phyloP scores from a whole-genome alignment of 2,888 invertebrate species.

The Trichopoda pennipes region DNA sequence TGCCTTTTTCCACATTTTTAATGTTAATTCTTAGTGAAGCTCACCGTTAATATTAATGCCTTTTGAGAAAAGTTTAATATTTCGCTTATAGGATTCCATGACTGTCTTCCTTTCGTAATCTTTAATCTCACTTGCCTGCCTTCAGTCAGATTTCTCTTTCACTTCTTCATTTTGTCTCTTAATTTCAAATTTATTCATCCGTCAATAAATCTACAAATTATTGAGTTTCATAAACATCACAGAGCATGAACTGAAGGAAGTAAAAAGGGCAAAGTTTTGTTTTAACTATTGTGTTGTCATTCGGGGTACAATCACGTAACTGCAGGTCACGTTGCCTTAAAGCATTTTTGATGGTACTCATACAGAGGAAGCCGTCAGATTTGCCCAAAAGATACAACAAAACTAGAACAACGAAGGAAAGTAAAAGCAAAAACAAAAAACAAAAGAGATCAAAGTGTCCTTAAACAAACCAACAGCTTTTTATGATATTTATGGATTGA shows the following conservation, averaged over 20 bases:
- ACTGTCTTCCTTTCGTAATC: no score
- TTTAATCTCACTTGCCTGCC: not conserved
- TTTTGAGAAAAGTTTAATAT: no score
- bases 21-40: no score
- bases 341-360: not conserved
- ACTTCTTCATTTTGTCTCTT: not conserved
- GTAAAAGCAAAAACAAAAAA: not conserved
- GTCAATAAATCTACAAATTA: slow-evolving; percentile 17
- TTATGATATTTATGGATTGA: slow-evolving; percentile 50
- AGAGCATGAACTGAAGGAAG: no score
- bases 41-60: no score
- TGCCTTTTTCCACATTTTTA: no score
- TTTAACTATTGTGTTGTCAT: not conserved
- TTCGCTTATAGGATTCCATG: no score
- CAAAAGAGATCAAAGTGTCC: slow-evolving; percentile 19
- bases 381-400: slow-evolving; percentile 19
- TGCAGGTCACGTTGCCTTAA: slow-evolving; percentile 24
- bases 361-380: slow-evolving; percentile 1
- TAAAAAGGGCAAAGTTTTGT: no score
- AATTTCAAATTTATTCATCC: slow-evolving; percentile 19
- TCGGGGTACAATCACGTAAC: not conserved
- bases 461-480: slow-evolving; percentile 24
- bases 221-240: not conserved
- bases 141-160: no score
- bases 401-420: not conserved